phyloP scores from a whole-genome alignment of 2,797 vertebrate genomes.

The Melanitta fusca region DNA sequence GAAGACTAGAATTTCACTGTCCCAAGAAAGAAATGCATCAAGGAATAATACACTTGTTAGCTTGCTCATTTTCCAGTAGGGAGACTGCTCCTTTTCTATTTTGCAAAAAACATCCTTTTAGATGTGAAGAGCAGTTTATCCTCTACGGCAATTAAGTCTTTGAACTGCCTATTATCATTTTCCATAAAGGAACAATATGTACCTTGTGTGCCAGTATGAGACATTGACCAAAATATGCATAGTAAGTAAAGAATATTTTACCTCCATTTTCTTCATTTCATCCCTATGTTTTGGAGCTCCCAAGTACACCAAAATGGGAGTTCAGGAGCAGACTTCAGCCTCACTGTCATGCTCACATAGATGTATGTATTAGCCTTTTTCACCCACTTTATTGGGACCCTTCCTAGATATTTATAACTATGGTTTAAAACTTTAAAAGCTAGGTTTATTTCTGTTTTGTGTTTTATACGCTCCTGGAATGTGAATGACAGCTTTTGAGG shows the following conservation, averaged over 20 bases:
- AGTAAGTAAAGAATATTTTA: background rate
- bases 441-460: background rate
- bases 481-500: background rate
- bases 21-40: slow-evolving; percentile 19
- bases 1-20: slow-evolving; percentile 35
- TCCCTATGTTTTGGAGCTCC: background rate
- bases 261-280: background rate
- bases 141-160: background rate
- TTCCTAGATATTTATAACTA: background rate
- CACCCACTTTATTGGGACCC: background rate
- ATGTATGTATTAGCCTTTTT: background rate
- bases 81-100: background rate
- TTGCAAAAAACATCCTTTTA: background rate
- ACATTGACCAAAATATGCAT: background rate
- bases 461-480: background rate
- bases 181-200: background rate
- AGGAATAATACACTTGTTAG: slow-evolving; percentile 18
- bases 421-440: background rate
- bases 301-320: background rate
- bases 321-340: background rate
- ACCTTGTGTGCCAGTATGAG: background rate
- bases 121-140: background rate
- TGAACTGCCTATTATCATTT: background rate
- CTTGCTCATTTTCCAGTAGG: slow-evolving; percentile 8
- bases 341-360: background rate